Percentiles rank a stretch among this genome's conserved stretches.
These are phyloP conservation scores for Solenodon paradoxus DNA, from an alignment of 2,113 vertebrate genomes.

Conservation along the genomic window DNA sequence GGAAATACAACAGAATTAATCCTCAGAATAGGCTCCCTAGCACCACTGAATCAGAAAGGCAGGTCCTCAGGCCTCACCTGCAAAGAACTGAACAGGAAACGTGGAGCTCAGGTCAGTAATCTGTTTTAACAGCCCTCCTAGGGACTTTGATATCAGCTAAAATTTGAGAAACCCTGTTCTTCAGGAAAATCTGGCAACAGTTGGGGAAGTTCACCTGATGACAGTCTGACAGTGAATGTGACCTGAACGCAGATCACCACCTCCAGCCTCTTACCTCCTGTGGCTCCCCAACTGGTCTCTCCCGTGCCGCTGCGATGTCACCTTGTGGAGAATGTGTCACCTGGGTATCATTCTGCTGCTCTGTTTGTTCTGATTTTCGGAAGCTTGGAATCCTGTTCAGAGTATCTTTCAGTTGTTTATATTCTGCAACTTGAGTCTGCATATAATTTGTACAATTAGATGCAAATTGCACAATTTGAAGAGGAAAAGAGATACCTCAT, in stretches of 20 bases:
- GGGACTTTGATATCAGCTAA: neutral
- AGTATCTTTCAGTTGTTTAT: slow-evolving; percentile 91
- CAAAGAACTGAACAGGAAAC: neutral
- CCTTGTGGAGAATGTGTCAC: slow-evolving; percentile 31
- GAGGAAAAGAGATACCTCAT: neutral
- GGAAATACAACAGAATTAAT: neutral
- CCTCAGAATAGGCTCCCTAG: neutral
- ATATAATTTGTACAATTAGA: slow-evolving; percentile 61
- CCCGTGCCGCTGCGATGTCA: neutral
- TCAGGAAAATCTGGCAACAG: neutral
- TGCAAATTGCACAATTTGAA: slow-evolving; percentile 59
- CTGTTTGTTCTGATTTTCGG: slow-evolving; percentile 74
- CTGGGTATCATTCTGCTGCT: slow-evolving; percentile 41
- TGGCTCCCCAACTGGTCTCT: neutral
- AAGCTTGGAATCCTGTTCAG: slow-evolving; percentile 86
- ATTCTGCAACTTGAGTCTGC: slow-evolving; percentile 94
- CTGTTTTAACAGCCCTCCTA: neutral
- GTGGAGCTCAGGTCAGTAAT: no score
- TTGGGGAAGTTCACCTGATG: neutral
- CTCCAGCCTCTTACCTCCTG: slow-evolving; percentile 69
- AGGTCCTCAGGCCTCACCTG: neutral
- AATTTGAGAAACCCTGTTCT: neutral
- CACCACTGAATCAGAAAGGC: neutral
- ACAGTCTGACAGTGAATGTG: neutral
- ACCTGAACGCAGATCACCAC: accelerated